A percentile compares a stretch with the other conserved stretches of the same genome.
These are phyloP conservation scores for Periphyllus acericola DNA, from an alignment of 2,888 invertebrate genomes.

Conservation along the genomic window DNA sequence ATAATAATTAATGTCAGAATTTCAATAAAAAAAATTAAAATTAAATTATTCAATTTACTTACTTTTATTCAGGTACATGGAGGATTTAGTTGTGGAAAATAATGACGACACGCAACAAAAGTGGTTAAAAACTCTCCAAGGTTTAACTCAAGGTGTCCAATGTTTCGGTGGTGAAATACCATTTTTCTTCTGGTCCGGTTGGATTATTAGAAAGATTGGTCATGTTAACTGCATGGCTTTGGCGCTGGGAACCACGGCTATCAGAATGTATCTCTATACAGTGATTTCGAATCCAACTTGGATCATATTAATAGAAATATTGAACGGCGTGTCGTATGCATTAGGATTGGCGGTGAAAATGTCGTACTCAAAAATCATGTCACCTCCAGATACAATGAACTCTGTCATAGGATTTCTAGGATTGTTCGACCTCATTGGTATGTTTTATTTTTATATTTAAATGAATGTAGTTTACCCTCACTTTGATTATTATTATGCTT, in stretches of 20 bases:
- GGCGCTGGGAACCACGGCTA: constrained; percentile 81
- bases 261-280: constrained; percentile 87
- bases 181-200: constrained; percentile 81
- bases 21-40: too few relatives aligned
- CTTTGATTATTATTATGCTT: too few relatives aligned
- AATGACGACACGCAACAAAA: constrained; percentile 65
- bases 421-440: constrained; percentile 84
- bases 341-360: constrained; percentile 89
- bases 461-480: too few relatives aligned
- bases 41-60: too few relatives aligned
- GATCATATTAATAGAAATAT: constrained; percentile 83
- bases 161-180: constrained; percentile 87
- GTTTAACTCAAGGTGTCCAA: constrained; percentile 80
- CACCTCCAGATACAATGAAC: constrained; percentile 85
- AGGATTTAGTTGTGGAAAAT: constrained; percentile 69
- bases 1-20: not conserved
- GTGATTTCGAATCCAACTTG: constrained; percentile 83
- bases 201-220: constrained; percentile 81
- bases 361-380: constrained; percentile 84
- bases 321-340: constrained; percentile 90
- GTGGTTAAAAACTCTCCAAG: constrained; percentile 79
- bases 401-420: constrained; percentile 89
- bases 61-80: constrained; percentile 72
- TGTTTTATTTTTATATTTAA: constrained; percentile 24
- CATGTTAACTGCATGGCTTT: constrained; percentile 85